Percentiles rank a stretch among this genome's conserved stretches.
Evolutionary conservation across 2,797 vertebrate genomes (phyloP).

Genomic region (Xiphorhynchus erythropygius): DNA sequence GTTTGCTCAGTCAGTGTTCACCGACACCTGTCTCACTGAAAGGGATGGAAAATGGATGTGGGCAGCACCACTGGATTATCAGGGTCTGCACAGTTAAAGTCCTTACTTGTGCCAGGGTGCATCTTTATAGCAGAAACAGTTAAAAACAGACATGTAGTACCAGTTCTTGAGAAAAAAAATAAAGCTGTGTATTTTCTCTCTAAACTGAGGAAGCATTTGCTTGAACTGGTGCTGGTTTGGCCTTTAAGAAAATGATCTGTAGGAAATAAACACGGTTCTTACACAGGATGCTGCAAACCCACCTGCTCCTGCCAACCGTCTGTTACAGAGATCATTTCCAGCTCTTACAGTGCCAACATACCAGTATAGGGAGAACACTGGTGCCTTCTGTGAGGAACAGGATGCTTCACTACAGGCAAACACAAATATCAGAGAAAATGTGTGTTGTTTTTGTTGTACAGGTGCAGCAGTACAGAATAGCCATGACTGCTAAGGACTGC

Average conservation of each 20-base stretch:
- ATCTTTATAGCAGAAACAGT: neutral
- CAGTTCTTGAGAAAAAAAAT: neutral
- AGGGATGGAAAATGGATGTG: accelerated
- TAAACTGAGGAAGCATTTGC: neutral
- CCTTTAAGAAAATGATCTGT: neutral
- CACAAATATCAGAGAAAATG: neutral
- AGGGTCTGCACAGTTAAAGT: accelerated
- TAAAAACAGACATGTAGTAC: neutral
- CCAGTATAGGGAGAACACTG: neutral
- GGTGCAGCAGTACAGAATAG: constrained; percentile 94
- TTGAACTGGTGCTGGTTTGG: neutral
- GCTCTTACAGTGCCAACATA: neutral
- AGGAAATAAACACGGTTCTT: neutral
- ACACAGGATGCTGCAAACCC: neutral
- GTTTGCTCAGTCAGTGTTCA: neutral
- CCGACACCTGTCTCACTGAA: neutral
- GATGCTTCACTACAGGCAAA: neutral
- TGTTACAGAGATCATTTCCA: neutral
- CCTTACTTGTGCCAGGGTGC: neutral
- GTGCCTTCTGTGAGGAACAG: neutral
- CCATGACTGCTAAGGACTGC: constrained; percentile 98
- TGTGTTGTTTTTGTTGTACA: constrained; percentile 19
- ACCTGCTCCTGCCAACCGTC: neutral
- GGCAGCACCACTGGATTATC: neutral
- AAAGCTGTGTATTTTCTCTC: neutral